Evolutionary conservation across 2,113 vertebrate genomes (phyloP).

Genomic region (Tretioscincus oriximinensis): DNA sequence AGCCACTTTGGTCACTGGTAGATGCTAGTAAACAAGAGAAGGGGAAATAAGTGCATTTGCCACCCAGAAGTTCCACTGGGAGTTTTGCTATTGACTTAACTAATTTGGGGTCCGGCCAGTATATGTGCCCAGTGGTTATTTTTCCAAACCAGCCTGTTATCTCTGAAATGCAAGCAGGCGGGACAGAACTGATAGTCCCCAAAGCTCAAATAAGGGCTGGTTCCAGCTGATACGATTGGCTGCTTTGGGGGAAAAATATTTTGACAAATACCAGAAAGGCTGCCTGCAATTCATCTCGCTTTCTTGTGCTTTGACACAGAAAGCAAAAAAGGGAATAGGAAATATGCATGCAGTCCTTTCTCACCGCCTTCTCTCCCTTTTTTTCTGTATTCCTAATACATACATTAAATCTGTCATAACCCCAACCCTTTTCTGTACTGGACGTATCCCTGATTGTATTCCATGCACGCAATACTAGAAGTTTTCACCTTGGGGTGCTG

Average conservation of each 20-base stretch:
- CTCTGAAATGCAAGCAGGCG: neutral
- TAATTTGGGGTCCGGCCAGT: neutral
- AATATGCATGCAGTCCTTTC: neutral
- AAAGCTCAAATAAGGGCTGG: neutral
- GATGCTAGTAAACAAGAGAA: neutral
- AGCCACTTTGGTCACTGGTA: neutral
- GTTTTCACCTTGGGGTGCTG: too few relatives aligned
- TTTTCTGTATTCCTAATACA: neutral
- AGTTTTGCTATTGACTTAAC: neutral
- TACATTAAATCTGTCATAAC: neutral
- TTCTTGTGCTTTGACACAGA: neutral
- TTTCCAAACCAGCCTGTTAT: neutral
- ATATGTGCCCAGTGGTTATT: neutral
- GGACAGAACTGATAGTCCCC: neutral
- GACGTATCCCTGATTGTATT: too few relatives aligned
- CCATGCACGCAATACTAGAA: too few relatives aligned
- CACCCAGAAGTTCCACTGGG: neutral
- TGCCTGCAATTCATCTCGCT: conserved; percentile 10
- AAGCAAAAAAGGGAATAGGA: neutral
- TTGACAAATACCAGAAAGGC: conserved; percentile 32
- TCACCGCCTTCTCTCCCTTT: neutral
- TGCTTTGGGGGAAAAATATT: conserved; percentile 12
- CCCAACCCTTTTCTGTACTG: too few relatives aligned
- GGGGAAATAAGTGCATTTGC: neutral
- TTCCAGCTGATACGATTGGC: conserved; percentile 8